These are phyloP conservation scores for Aspidapion aeneum DNA, from an alignment of 2,888 invertebrate species.

Conservation along the genomic window DNA sequence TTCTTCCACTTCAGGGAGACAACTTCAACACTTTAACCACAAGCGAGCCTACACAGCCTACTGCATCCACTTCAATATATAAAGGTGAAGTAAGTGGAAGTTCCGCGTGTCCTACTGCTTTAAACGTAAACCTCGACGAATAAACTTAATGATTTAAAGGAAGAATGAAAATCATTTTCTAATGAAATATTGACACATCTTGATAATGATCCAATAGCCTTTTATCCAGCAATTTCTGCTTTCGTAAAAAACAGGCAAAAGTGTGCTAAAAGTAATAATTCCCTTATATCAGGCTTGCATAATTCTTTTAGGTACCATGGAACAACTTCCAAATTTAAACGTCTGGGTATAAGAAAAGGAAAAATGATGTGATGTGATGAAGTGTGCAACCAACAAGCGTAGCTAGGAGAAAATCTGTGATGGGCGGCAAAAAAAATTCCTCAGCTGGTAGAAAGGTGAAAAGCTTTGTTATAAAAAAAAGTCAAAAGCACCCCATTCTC, in stretches of 20 bases:
- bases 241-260: slow-evolving; percentile 15
- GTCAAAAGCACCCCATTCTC: too few relatives aligned
- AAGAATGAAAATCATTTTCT: slow-evolving; percentile 18
- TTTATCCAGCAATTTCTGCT: slow-evolving; percentile 16
- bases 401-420: slow-evolving; percentile 10
- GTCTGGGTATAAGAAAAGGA: too few relatives aligned
- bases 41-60: slow-evolving; percentile 15
- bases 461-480: too few relatives aligned
- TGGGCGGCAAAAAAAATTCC: slow-evolving; percentile 13
- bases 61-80: slow-evolving; percentile 12
- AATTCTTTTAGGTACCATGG: slow-evolving; percentile 12
- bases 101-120: slow-evolving; percentile 11
- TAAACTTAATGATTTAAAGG: slow-evolving; percentile 16
- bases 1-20: slow-evolving; percentile 16
- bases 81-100: slow-evolving; percentile 10
- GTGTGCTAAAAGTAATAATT: slow-evolving; percentile 13
- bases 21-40: slow-evolving; percentile 7
- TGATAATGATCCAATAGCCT: slow-evolving; percentile 13
- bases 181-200: slow-evolving; percentile 14
- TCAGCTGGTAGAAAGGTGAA: too few relatives aligned
- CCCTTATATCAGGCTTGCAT: slow-evolving; percentile 1
- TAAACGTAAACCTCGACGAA: slow-evolving; percentile 13
- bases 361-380: too few relatives aligned
- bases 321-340: too few relatives aligned
- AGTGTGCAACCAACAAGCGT: slow-evolving; percentile 12